Percentiles rank a stretch among this genome's conserved stretches.
phyloP scores from a whole-genome alignment of 2,888 invertebrate species.

The Stenoptilia bipunctidactyla region DNA sequence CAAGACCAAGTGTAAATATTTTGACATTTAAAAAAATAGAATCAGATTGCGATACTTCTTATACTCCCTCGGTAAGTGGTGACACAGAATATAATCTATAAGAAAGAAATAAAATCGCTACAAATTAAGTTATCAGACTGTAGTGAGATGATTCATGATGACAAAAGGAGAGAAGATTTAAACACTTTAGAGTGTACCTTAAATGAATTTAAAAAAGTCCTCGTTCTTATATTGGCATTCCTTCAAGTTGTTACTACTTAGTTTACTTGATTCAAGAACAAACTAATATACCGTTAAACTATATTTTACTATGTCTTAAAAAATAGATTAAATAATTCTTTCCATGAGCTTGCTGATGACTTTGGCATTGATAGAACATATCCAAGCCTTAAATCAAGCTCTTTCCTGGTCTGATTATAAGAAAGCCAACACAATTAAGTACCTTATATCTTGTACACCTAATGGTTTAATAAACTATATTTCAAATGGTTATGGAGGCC shows the following conservation, averaged over 20 bases:
- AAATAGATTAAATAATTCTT: conserved; percentile 3
- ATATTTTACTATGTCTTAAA: conserved; percentile 3
- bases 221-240: conserved; percentile 10
- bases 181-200: conserved; percentile 10
- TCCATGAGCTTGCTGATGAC: conserved; percentile 7
- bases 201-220: conserved; percentile 6
- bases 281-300: background rate
- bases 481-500: no score
- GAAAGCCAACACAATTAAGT: no score
- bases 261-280: conserved; percentile 2
- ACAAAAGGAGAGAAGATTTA: conserved; percentile 12
- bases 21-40: background rate
- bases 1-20: background rate
- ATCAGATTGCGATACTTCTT: conserved; percentile 13
- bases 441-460: no score
- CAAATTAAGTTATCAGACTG: conserved; percentile 16
- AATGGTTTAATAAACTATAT: no score
- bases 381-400: no score
- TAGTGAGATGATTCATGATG: conserved; percentile 14
- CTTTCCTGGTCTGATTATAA: no score
- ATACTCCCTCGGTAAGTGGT: conserved; percentile 9
- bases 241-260: background rate
- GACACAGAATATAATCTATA: conserved; percentile 7
- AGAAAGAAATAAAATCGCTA: conserved; percentile 10
- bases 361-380: conserved; percentile 6